Percentiles rank a stretch among this genome's conserved stretches.
Conservation (phyloP, 2,797 vertebrate genomes). For the Coracias cyanogaster region DNA sequence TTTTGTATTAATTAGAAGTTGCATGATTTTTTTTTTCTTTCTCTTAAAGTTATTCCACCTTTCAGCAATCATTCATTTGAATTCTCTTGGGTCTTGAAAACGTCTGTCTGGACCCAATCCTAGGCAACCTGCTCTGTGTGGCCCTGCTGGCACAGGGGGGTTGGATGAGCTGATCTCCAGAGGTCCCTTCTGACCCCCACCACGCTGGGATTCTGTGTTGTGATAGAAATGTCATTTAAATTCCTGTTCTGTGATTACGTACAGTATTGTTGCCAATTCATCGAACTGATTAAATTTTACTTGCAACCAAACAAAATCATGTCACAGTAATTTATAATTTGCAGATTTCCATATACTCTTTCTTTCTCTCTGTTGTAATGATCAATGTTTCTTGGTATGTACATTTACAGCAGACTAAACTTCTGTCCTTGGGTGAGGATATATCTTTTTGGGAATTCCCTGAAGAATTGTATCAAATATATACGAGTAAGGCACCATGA, state of each 20-base stretch:
- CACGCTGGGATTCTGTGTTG: neutral
- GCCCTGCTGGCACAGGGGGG: too few relatives aligned
- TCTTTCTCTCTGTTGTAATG: neutral
- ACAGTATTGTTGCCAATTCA: neutral
- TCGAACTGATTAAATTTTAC: neutral
- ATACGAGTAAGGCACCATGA: neutral
- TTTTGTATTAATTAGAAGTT: neutral
- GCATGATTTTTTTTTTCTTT: neutral
- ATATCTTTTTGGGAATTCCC: neutral
- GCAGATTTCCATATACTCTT: neutral
- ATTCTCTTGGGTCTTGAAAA: neutral
- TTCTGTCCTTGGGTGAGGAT: neutral
- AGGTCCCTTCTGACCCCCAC: too few relatives aligned
- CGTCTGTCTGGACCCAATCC: too few relatives aligned
- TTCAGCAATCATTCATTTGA: neutral
- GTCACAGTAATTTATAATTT: neutral
- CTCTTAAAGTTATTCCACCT: neutral
- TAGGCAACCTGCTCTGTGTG: too few relatives aligned
- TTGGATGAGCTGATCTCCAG: too few relatives aligned
- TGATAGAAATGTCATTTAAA: neutral
- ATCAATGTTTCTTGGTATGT: neutral
- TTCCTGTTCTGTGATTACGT: neutral
- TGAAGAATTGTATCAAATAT: neutral
- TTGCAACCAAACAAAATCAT: neutral
- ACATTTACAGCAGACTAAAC: neutral